Base-by-base conservation (phyloP, 1,140 invertebrate genomes). In the Hyles euphorbiae region DNA sequence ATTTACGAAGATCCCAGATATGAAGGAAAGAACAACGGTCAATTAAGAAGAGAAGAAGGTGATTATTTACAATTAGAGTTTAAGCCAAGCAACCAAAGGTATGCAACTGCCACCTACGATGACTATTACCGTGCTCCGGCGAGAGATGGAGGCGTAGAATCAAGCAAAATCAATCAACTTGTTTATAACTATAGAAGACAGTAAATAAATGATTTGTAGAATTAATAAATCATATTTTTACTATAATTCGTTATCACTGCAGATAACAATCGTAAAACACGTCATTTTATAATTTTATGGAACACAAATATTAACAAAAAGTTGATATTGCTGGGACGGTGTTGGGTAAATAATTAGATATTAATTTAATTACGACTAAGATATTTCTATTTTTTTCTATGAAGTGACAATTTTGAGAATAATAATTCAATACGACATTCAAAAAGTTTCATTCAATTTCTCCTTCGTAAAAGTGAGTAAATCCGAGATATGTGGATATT, bases 1-100 rank as follows among this genome's bases (percentile, higher is more conserved):
- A 91, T 91, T 59, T 91, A 91, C 62, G 91, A 92, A 76, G 91
- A 92, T 74, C 91, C 91, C 6, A 80, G 91, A 61, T 90, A 91
- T 58, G 77, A 81, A 34, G 83, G 82, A 1, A 74, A 74, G 33
- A 76, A 85, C 55, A 75, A 70, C 36, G 81, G 79, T 10, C 76
- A 86, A 32, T 55, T 87, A 60, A 75, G 82, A 55, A 67, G 76
- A 43, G 82, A 86, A 62, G 88, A 90, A 74, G 82, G 80, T 0
- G 86, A 87, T 56, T 81, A 81, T 47, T 66, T 89, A 8, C 77
- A 88, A 55, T 60, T 89, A 34, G 87, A 89, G 50, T 83, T 78
- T 51, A 81, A 87, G 53, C 89, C 86, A 5, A 88, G 89, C 36
- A 82, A 72, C 60, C 81, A 82, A 51, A 72, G 87, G 49, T 90